These are phyloP conservation scores for Copidosoma floridanum DNA, from an alignment of 1,140 invertebrate genomes.

Conservation along the genomic window DNA sequence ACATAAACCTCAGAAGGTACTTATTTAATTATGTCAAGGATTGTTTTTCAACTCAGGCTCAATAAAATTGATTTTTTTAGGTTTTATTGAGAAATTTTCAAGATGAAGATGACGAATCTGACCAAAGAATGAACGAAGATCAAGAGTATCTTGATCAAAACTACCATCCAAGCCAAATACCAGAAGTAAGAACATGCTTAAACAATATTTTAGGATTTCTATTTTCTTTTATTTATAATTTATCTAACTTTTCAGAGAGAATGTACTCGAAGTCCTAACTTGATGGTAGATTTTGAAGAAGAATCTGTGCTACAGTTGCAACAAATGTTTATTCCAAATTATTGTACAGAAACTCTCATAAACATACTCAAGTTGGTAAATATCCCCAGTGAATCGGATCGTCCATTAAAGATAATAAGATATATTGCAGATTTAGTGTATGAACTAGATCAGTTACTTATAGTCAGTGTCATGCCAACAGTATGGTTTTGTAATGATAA, in stretches of 20 bases:
- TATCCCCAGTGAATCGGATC: slow-evolving; percentile 30
- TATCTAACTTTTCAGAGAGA: slow-evolving; percentile 35
- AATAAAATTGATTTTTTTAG: slow-evolving; percentile 19
- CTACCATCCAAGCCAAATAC: slow-evolving; percentile 40
- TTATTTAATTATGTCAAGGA: slow-evolving; percentile 15
- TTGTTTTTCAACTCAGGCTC: too few species aligned
- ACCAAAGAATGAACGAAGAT: slow-evolving; percentile 40
- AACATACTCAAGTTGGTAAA: slow-evolving; percentile 43
- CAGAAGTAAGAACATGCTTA: slow-evolving; percentile 14
- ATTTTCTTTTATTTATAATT: not conserved
- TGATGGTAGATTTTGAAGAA: slow-evolving; percentile 39
- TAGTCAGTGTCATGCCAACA: slow-evolving; percentile 41
- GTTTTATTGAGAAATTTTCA: slow-evolving; percentile 37
- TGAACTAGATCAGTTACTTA: slow-evolving; percentile 44
- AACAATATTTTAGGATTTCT: not conserved
- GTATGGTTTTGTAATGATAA: slow-evolving; percentile 44
- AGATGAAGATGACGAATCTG: slow-evolving; percentile 28
- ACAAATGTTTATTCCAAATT: slow-evolving; percentile 56
- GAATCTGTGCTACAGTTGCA: slow-evolving; percentile 48
- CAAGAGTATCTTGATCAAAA: slow-evolving; percentile 41
- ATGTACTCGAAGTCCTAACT: slow-evolving; percentile 38
- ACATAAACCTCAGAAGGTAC: slow-evolving; percentile 53
- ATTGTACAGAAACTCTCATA: slow-evolving; percentile 55
- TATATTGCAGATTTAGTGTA: slow-evolving; percentile 37
- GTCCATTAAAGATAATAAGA: slow-evolving; percentile 38